Conservation (phyloP, 2,797 vertebrate genomes). For the Echeneis naucrates region DNA sequence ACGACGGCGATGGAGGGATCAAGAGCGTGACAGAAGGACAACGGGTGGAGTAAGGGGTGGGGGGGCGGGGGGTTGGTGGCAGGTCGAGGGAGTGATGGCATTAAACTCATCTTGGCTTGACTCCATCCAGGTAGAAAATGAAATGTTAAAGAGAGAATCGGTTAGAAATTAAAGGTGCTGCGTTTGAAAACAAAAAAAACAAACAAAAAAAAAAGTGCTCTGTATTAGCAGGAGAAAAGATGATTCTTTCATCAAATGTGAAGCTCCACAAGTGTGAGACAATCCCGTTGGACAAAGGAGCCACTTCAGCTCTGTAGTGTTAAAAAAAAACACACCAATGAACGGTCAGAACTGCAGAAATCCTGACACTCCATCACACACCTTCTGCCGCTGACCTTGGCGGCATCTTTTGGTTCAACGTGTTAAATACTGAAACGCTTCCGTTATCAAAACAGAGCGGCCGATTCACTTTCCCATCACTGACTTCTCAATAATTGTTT, state of each 20-base stretch:
- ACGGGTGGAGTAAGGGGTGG: conserved; percentile 40
- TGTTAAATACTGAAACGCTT: too few species aligned
- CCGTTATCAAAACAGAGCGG: too few species aligned
- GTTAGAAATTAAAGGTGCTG: background rate
- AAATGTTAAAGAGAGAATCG: conserved; percentile 9
- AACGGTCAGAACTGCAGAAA: background rate
- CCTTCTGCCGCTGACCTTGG: too few species aligned
- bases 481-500: too few species aligned
- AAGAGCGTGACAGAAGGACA: conserved; percentile 53
- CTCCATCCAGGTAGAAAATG: conserved; percentile 20
- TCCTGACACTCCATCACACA: background rate
- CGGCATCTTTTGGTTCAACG: too few species aligned
- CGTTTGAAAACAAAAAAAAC: background rate
- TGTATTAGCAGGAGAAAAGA: too few species aligned
- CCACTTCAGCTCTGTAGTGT: too few species aligned
- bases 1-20: conserved; percentile 51
- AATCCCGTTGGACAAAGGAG: too few species aligned
- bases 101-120: conserved; percentile 9
- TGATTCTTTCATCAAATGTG: background rate
- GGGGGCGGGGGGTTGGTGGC: background rate
- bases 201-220: too few species aligned
- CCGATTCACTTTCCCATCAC: too few species aligned
- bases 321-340: too few species aligned
- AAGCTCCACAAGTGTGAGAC: background rate
- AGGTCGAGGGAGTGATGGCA: background rate